A percentile compares a stretch with the other conserved stretches of the same genome.
Conservation (phyloP, 2,797 vertebrate genomes). For the Anabas testudineus region DNA sequence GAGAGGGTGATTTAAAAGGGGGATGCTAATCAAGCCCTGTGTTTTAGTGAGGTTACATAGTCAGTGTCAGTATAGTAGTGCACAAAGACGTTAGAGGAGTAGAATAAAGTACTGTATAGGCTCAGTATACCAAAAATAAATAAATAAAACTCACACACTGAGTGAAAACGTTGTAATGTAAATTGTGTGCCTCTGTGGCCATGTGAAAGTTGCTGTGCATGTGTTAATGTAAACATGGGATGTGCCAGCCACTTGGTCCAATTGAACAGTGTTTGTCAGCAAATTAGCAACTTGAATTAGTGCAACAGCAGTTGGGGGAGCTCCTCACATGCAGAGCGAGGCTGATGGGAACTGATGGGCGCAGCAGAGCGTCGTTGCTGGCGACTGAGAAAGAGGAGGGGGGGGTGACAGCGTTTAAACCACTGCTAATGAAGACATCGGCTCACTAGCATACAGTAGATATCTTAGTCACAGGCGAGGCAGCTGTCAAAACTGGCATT, state of each 20-base stretch:
- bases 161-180: neutral
- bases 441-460: slow-evolving; percentile 36
- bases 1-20: slow-evolving; percentile 29
- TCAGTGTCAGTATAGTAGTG: slow-evolving; percentile 1
- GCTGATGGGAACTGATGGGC: slow-evolving; percentile 78
- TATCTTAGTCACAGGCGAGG: slow-evolving; percentile 54
- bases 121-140: neutral
- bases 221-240: slow-evolving; percentile 49
- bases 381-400: slow-evolving; percentile 46
- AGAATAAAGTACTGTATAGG: neutral
- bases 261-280: slow-evolving; percentile 76
- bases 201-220: neutral
- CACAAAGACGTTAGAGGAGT: neutral
- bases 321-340: slow-evolving; percentile 57
- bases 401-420: slow-evolving; percentile 57
- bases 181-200: neutral
- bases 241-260: slow-evolving; percentile 51
- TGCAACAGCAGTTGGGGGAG: slow-evolving; percentile 69
- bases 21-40: slow-evolving; percentile 20
- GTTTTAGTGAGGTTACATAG: slow-evolving; percentile 26
- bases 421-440: slow-evolving; percentile 78
- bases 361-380: slow-evolving; percentile 67
- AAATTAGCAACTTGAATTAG: slow-evolving; percentile 81
- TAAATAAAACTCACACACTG: neutral
- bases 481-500: slow-evolving; percentile 59